Percentiles rank a stretch among this genome's conserved stretches.
Evolutionary conservation across 2,797 vertebrate genomes (phyloP).

Genomic region (Anguilla anguilla): DNA sequence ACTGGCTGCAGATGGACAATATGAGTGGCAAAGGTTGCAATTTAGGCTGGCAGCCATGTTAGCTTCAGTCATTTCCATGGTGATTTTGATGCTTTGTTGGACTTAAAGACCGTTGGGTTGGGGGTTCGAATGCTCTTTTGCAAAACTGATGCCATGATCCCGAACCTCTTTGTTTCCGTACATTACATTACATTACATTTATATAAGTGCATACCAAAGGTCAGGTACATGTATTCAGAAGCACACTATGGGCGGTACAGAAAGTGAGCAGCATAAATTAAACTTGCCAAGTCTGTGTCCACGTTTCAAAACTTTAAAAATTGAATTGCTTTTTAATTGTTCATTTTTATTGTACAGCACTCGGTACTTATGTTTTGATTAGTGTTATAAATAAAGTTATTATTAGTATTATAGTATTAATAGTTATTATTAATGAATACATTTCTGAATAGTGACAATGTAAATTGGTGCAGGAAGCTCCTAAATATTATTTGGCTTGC

Average conservation of each 20-base stretch:
- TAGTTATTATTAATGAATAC: too few relatives aligned
- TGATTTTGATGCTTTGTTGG: not conserved
- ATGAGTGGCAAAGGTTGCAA: not conserved
- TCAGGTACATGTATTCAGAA: not conserved
- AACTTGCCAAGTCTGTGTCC: too few relatives aligned
- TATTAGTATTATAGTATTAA: too few relatives aligned
- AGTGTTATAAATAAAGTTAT: too few relatives aligned
- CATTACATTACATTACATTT: not conserved
- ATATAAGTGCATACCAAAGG: too few relatives aligned
- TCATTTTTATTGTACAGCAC: too few relatives aligned
- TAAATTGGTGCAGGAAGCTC: not conserved
- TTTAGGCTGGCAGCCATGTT: not conserved
- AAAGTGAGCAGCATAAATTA: not conserved
- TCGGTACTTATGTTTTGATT: too few relatives aligned
- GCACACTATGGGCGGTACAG: not conserved
- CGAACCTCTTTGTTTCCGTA: not conserved
- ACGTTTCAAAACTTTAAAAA: too few relatives aligned
- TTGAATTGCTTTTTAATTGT: too few relatives aligned
- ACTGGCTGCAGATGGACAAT: not conserved
- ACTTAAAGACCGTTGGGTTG: not conserved
- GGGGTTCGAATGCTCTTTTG: not conserved
- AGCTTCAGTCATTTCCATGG: not conserved
- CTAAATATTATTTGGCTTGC: not conserved
- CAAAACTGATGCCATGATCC: not conserved
- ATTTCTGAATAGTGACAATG: not conserved